Percentiles rank a stretch among this genome's conserved stretches.
Conservation (phyloP, 2,888 invertebrate species). For the Neoascia interrupta region DNA sequence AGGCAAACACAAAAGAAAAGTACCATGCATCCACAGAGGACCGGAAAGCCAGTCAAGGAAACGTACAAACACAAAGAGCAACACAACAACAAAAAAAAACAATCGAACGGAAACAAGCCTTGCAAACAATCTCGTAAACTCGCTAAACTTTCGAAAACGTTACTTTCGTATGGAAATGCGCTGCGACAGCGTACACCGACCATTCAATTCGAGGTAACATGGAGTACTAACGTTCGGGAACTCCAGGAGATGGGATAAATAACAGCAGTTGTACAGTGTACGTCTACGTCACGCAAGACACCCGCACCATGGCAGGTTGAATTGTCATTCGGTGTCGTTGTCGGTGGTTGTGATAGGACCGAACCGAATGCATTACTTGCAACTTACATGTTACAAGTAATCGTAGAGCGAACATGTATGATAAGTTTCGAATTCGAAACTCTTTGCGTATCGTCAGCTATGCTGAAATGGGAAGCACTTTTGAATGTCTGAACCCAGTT, state of each 20-base stretch:
- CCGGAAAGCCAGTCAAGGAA: slow-evolving; percentile 18
- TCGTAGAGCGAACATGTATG: too few species aligned
- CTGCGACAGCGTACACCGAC: slow-evolving; percentile 40
- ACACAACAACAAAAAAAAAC: slow-evolving; percentile 4
- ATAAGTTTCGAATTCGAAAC: slow-evolving; percentile 32
- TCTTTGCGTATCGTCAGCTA: too few species aligned
- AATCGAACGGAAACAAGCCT: slow-evolving; percentile 38
- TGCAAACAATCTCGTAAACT: slow-evolving; percentile 21
- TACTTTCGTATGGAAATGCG: slow-evolving; percentile 22
- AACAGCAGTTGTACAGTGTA: slow-evolving; percentile 38
- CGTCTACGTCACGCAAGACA: neutral
- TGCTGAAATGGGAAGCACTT: too few species aligned
- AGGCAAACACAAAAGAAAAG: slow-evolving; percentile 21
- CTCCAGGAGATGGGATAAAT: slow-evolving; percentile 65
- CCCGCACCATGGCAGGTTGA: too few species aligned
- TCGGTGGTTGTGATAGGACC: too few species aligned
- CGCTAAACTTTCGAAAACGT: slow-evolving; percentile 26
- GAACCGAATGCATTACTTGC: too few species aligned
- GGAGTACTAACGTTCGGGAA: slow-evolving; percentile 63
- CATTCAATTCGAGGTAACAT: slow-evolving; percentile 61
- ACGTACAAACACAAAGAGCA: neutral
- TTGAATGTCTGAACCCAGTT: too few species aligned
- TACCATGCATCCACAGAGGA: slow-evolving; percentile 43
- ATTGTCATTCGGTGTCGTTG: too few species aligned
- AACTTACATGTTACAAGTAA: too few species aligned